phyloP scores from a whole-genome alignment of 2,113 vertebrate genomes.

The Pica pica region DNA sequence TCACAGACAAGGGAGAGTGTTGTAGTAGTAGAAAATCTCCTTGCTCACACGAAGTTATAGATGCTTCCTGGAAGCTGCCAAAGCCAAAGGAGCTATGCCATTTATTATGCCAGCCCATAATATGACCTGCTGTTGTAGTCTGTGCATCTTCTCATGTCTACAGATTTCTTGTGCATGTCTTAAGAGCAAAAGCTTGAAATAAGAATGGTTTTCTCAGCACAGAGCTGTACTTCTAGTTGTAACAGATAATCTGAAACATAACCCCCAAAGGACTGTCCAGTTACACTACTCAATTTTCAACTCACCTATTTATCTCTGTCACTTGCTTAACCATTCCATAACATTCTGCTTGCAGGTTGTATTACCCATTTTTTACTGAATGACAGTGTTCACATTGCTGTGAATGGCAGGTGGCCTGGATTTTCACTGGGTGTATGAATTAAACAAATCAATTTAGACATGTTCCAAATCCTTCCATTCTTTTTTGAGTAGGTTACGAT shows the following conservation, averaged over 20 bases:
- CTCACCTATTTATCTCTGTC: neutral
- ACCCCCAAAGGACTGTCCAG: neutral
- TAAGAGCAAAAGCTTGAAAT: neutral
- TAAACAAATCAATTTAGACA: neutral
- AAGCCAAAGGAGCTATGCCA: neutral
- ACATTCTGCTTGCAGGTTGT: neutral
- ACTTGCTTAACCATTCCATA: neutral
- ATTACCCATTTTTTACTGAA: neutral
- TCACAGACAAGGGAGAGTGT: neutral
- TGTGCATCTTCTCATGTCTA: neutral
- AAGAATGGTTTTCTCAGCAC: neutral
- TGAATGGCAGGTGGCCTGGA: neutral
- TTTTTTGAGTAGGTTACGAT: neutral
- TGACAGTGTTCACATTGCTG: neutral
- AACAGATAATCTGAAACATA: neutral
- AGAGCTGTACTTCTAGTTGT: neutral
- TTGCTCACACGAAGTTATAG: neutral
- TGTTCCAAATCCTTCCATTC: neutral
- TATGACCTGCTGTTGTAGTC: neutral
- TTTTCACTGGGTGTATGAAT: neutral
- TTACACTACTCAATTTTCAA: neutral
- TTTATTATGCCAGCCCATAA: neutral
- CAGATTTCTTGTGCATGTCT: neutral
- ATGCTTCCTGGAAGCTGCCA: neutral
- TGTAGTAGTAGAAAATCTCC: neutral